phyloP scores from a whole-genome alignment of 2,113 vertebrate genomes.

The Puma concolor region DNA sequence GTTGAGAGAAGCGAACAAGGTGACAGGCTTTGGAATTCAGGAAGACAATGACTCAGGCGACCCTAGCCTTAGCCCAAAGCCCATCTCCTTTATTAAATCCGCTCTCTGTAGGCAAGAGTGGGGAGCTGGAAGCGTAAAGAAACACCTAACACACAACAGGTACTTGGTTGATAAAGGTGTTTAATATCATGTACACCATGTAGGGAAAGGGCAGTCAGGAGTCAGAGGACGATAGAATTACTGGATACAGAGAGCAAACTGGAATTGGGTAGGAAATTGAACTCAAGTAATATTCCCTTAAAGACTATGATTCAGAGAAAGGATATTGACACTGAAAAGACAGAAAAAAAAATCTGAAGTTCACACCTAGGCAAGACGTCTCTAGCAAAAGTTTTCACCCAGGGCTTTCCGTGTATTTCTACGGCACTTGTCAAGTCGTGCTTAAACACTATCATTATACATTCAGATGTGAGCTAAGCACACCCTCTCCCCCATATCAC shows the following conservation, averaged over 20 bases:
- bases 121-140: background rate
- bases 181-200: background rate
- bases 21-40: background rate
- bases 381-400: background rate
- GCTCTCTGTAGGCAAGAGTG: background rate
- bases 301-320: background rate
- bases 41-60: background rate
- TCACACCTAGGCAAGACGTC: background rate
- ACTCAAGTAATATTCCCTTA: background rate
- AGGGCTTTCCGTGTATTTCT: background rate
- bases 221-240: background rate
- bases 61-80: background rate
- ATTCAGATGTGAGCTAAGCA: slow-evolving; percentile 40
- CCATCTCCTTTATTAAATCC: background rate
- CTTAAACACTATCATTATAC: slow-evolving; percentile 48
- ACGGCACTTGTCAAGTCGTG: background rate
- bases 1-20: background rate
- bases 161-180: background rate
- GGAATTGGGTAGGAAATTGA: background rate
- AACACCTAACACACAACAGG: background rate
- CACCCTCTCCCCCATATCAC: background rate
- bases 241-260: background rate
- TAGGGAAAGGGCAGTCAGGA: background rate
- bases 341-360: background rate
- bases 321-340: background rate